A percentile compares a stretch with the other conserved stretches of the same genome.
Evolutionary conservation across 2,797 vertebrate genomes (phyloP).

Genomic region (Pampus argenteus): DNA sequence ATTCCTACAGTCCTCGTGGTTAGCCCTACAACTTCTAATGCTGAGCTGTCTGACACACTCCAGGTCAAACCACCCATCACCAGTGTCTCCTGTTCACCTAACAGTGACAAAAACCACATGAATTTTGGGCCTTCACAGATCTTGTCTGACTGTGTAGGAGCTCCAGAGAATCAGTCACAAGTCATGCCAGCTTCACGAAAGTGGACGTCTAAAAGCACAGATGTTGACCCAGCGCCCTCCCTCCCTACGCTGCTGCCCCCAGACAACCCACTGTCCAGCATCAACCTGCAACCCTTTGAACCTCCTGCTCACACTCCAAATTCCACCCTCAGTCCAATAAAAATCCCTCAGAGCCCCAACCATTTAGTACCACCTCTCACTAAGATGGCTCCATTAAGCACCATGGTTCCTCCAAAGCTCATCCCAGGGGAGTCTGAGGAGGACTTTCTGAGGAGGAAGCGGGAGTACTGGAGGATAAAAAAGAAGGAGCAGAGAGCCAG

Average conservation of each 20-base stretch:
- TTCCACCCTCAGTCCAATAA: slow-evolving; percentile 32
- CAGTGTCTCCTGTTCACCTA: slow-evolving; percentile 34
- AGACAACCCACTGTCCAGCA: slow-evolving; percentile 70
- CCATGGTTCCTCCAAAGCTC: slow-evolving; percentile 71
- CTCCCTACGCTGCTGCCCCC: slow-evolving; percentile 58
- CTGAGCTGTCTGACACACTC: slow-evolving; percentile 44
- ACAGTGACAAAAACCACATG: slow-evolving; percentile 6
- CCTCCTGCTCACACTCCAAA: slow-evolving; percentile 21
- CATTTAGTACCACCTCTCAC: background rate
- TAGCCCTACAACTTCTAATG: slow-evolving; percentile 42
- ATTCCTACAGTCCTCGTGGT: slow-evolving; percentile 60
- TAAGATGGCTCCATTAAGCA: slow-evolving; percentile 25
- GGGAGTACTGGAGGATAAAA: slow-evolving; percentile 87
- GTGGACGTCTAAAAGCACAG: slow-evolving; percentile 42
- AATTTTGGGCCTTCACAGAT: slow-evolving; percentile 1
- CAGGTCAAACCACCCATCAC: slow-evolving; percentile 59
- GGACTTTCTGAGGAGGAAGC: slow-evolving; percentile 80
- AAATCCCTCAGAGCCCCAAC: slow-evolving; percentile 36
- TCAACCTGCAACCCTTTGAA: slow-evolving; percentile 66
- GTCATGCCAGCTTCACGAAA: slow-evolving; percentile 16
- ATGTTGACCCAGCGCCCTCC: slow-evolving; percentile 21
- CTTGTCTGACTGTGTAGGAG: background rate
- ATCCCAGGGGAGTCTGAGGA: slow-evolving; percentile 75
- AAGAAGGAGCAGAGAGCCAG: slow-evolving; percentile 87
- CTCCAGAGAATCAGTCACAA: slow-evolving; percentile 35